These are phyloP conservation scores for Tipula vernalis DNA, from an alignment of 2,888 invertebrate species.

Conservation along the genomic window DNA sequence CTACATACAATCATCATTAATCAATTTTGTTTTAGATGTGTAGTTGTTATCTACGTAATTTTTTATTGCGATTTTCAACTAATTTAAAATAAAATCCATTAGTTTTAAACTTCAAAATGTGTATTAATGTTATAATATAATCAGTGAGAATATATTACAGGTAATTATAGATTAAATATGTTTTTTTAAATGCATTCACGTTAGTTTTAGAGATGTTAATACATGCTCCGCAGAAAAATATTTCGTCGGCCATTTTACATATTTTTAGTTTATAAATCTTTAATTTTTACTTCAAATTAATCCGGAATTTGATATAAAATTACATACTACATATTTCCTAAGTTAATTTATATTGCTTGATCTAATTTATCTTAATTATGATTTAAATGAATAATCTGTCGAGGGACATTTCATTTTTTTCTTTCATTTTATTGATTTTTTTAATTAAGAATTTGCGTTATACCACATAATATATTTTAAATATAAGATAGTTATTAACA, in stretches of 20 bases:
- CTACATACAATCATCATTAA: neutral
- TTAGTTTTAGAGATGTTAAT: neutral
- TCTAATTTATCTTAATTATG: neutral
- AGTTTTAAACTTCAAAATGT: neutral
- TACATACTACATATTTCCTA: neutral
- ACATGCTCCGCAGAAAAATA: neutral
- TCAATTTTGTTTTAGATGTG: neutral
- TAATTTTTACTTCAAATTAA: neutral
- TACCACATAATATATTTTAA: neutral
- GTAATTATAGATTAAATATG: neutral
- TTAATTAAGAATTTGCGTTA: neutral
- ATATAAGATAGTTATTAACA: neutral
- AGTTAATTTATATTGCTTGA: neutral
- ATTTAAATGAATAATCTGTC: neutral
- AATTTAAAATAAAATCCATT: neutral
- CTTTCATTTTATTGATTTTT: neutral
- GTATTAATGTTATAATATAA: neutral
- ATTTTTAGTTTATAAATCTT: neutral
- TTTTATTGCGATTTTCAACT: neutral
- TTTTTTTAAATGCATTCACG: neutral
- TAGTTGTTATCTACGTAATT: neutral
- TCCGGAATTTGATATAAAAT: neutral
- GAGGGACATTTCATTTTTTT: neutral
- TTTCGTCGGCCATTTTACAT: neutral
- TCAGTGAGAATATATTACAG: neutral